Evolutionary conservation across 2,113 vertebrate genomes (phyloP), one percentile per base, ranked within the genome.

Genomic region (Hiodon alosoides): DNA sequence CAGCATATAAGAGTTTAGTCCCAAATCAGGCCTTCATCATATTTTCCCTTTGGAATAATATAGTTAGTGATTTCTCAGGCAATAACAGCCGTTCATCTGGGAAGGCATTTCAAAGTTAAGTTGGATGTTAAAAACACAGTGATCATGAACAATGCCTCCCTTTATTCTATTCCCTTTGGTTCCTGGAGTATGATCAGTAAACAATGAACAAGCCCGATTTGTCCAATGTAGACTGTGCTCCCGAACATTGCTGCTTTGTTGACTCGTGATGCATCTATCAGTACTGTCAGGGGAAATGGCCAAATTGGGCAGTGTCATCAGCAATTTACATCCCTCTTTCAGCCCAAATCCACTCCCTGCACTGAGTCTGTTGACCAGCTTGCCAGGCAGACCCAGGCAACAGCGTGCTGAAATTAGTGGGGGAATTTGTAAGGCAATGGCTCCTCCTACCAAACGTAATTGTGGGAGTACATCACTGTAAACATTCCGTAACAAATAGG

Each of bases 401-500:
- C n/a, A 58, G 53, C 52, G 5, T 69, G 67, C 82, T 55, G 53
- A 81, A 74, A 81, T 81, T 77, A 77, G 80, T 73, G 74, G 68
- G 68, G 57, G 3, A 5, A 54, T 73, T 5, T 7, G 9, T 7
- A 9, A n/a, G 17, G 58, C 65, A 46, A 4, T 67, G 57, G 64
- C 74, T 60, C 65, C 76, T 81, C 60, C 67, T 17, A 65, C 80
- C 79, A 71, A 83, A 82, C 80, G 62, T 82, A 78, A 83, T 85
- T 84, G 83, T 89, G 83, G 86, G 83, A 82, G 79, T 77, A 79
- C 82, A 83, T 85, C 83, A 80, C 81, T 81, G 81, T 87, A 84
- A 88, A 90, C 88, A 90, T 91, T 86, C 87, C 88, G 70, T 72
- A 71, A 78, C 7, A 81, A 73, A 72, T 77, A 17, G 77, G 70